These are phyloP conservation scores for Diadophis punctatus DNA, from an alignment of 2,113 vertebrate genomes.

Conservation along the genomic window DNA sequence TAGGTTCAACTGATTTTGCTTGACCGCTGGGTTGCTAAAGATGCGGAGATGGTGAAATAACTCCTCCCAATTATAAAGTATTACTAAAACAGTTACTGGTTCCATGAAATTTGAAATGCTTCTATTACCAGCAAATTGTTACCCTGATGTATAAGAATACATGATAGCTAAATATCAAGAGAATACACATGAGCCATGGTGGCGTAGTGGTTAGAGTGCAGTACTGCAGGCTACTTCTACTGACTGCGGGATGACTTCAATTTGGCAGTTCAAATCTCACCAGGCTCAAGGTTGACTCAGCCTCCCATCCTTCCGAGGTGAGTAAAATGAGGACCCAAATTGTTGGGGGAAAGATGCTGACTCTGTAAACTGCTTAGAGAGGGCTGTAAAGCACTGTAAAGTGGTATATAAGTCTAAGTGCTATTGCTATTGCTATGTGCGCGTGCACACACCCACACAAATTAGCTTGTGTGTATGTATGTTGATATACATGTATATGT, in stretches of 20 bases:
- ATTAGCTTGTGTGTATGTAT: background rate
- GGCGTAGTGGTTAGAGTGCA: too few species aligned
- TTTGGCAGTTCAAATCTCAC: too few species aligned
- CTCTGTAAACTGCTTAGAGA: too few species aligned
- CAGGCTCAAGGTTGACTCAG: too few species aligned
- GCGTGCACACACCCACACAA: background rate
- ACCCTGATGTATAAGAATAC: background rate
- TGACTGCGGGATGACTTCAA: too few species aligned
- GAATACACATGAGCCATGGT: background rate
- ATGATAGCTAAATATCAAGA: background rate
- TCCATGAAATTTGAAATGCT: conserved; percentile 21
- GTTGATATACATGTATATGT: background rate
- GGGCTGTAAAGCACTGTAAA: too few species aligned
- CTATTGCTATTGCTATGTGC: too few species aligned
- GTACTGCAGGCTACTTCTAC: too few species aligned
- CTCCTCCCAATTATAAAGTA: conserved; percentile 17
- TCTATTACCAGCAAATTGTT: conserved; percentile 18
- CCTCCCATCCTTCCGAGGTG: too few species aligned
- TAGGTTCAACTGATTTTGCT: background rate
- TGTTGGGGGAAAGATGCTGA: too few species aligned
- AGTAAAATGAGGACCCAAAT: too few species aligned
- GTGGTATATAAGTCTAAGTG: too few species aligned
- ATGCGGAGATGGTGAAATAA: conserved; percentile 13
- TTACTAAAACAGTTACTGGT: conserved; percentile 10
- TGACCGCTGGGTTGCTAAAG: conserved; percentile 2